phyloP scores from a whole-genome alignment of 2,113 vertebrate genomes.

The Callionymus lyra region DNA sequence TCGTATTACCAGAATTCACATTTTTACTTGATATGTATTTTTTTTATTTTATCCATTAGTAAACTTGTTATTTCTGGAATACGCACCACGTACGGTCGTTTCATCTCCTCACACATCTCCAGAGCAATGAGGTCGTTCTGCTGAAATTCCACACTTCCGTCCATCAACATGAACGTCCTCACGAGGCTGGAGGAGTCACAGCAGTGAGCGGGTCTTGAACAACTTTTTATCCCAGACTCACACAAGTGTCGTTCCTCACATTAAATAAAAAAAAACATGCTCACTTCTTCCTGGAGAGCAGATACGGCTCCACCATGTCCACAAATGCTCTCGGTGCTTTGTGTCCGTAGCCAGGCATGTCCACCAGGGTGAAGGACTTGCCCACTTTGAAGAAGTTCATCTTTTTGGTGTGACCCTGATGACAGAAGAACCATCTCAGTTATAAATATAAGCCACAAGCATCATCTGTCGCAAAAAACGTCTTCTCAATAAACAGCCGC shows the following conservation, averaged over 20 bases:
- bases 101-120: constrained; percentile 92
- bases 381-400: constrained; percentile 94
- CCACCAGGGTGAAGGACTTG: constrained; percentile 80
- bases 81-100: constrained; percentile 81
- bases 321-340: constrained; percentile 80
- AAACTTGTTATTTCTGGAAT: no score
- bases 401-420: constrained; percentile 92
- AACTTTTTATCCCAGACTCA: background rate
- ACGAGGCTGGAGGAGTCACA: constrained; percentile 66
- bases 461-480: no score
- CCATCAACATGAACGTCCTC: constrained; percentile 87
- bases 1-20: no score
- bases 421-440: background rate
- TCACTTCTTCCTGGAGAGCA: constrained; percentile 79
- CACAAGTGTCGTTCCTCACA: no score
- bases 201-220: no score
- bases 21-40: no score
- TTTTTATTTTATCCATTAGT: no score
- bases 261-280: background rate
- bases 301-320: constrained; percentile 90
- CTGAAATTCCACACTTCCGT: constrained; percentile 78
- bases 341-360: constrained; percentile 95
- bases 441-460: no score
- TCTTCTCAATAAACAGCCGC: no score
- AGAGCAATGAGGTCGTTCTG: constrained; percentile 74